These are phyloP conservation scores for Malurus splendens DNA, from an alignment of 2,797 vertebrate species.

Conservation along the genomic window DNA sequence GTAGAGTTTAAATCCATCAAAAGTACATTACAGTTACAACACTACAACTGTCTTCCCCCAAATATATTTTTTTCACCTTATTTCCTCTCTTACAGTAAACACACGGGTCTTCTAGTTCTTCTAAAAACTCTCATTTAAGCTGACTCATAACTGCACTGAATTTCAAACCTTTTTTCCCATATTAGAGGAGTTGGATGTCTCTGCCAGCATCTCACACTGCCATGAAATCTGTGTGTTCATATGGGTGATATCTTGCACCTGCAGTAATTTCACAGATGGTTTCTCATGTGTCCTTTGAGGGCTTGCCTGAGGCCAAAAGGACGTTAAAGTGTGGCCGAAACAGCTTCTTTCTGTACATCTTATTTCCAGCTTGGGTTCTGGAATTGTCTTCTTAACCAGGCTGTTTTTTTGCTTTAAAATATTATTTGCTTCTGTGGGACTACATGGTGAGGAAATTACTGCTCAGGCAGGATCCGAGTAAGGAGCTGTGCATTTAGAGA, in stretches of 20 bases:
- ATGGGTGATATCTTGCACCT: background rate
- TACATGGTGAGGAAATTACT: background rate
- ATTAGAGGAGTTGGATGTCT: background rate
- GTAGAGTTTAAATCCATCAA: background rate
- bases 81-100: background rate
- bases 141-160: background rate
- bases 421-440: background rate
- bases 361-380: slow-evolving; percentile 35
- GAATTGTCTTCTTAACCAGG: background rate
- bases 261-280: slow-evolving; percentile 18
- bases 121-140: background rate
- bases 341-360: background rate
- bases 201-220: background rate
- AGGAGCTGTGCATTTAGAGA: background rate
- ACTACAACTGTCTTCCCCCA: background rate
- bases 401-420: background rate
- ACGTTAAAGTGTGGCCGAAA: background rate
- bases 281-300: slow-evolving; percentile 24
- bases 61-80: background rate
- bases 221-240: background rate
- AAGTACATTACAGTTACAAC: background rate
- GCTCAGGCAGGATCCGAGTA: background rate
- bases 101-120: background rate
- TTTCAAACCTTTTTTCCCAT: background rate
- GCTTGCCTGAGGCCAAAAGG: background rate